A percentile compares a stretch with the other conserved stretches of the same genome.
These are phyloP conservation scores for Erpobdella octoculata DNA, from an alignment of 2,888 invertebrate species.

Conservation along the genomic window DNA sequence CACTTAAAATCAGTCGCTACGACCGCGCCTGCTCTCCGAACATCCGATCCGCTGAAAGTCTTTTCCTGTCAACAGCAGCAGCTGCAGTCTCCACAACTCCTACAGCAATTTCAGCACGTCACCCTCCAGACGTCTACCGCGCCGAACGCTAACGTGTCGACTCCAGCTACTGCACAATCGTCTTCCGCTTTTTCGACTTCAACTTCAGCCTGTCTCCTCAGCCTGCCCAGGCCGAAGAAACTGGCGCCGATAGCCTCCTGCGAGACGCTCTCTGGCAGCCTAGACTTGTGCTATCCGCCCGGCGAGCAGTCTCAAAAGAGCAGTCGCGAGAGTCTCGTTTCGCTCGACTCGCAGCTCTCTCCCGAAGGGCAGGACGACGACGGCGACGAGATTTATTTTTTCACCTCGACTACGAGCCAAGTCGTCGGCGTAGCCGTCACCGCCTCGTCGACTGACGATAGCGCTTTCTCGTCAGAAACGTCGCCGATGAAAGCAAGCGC, in stretches of 20 bases:
- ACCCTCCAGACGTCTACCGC: background rate
- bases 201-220: constrained; percentile 22
- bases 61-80: no score
- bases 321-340: constrained; percentile 14
- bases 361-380: background rate
- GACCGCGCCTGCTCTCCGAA: no score
- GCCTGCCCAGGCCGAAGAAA: constrained; percentile 41
- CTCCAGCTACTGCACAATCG: background rate
- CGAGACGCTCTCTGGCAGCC: constrained; percentile 47
- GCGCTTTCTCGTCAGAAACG: constrained; percentile 28
- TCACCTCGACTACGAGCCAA: constrained; percentile 17
- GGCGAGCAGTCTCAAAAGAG: constrained; percentile 19
- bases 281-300: constrained; percentile 11
- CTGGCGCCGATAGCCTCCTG: constrained; percentile 52
- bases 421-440: constrained; percentile 25
- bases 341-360: background rate
- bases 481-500: constrained; percentile 28
- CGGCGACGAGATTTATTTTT: constrained; percentile 4
- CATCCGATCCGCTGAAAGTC: no score
- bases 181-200: background rate
- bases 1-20: no score
- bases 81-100: no score
- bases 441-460: constrained; percentile 28
- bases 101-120: no score
- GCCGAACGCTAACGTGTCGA: background rate